Percentiles rank a stretch among this genome's conserved stretches.
Conservation (phyloP, 2,888 invertebrate species). For the Eueremaeus valkanovi region DNA sequence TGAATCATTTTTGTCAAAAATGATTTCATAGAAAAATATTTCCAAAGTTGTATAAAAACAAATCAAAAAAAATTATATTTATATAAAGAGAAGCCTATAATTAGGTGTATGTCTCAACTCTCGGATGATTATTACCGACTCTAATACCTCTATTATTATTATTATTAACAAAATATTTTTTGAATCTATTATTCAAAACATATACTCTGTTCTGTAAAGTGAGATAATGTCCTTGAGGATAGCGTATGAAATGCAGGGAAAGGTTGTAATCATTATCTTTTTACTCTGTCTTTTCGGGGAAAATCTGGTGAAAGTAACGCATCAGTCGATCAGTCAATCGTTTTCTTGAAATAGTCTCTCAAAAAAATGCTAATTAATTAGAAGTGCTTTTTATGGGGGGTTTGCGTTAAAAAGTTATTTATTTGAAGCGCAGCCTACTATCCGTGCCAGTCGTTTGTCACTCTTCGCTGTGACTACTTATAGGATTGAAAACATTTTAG, state of each 20-base stretch:
- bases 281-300: conserved; percentile 9
- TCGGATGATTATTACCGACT: not conserved
- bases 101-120: conserved; percentile 6
- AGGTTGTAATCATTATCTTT: conserved; percentile 34
- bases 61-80: too few species aligned
- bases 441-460: conserved; percentile 24
- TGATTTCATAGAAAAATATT: not conserved
- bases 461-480: not conserved
- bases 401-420: not conserved
- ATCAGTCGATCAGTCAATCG: not conserved
- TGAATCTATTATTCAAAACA: not conserved
- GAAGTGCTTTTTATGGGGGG: not conserved
- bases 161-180: not conserved
- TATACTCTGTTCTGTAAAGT: too few species aligned
- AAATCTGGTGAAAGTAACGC: conserved; percentile 34
- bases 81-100: conserved; percentile 3
- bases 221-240: conserved; percentile 24
- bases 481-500: not conserved
- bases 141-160: not conserved
- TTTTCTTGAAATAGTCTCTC: not conserved
- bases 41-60: not conserved
- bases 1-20: too few species aligned
- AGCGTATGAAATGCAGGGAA: not conserved
- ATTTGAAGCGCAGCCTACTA: conserved; percentile 23
- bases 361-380: not conserved